Conservation (phyloP, 2,797 vertebrate species). For the Rhinichthys osculus region DNA sequence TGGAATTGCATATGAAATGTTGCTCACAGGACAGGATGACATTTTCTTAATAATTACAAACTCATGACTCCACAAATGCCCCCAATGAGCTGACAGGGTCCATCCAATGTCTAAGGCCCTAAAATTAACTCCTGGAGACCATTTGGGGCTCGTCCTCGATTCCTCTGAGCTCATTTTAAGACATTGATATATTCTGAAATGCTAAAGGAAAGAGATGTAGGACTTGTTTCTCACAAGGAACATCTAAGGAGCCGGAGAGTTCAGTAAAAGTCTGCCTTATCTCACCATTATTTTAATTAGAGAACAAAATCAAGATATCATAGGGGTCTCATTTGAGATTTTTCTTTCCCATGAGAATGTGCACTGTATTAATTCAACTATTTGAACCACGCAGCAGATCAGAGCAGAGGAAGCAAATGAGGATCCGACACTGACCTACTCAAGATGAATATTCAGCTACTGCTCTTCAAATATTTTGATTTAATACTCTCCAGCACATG, state of each 20-base stretch:
- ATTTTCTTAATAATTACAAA: neutral
- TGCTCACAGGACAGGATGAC: neutral
- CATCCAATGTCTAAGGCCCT: neutral
- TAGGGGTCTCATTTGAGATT: neutral
- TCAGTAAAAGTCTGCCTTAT: neutral
- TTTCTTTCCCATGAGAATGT: neutral
- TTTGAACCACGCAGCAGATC: neutral
- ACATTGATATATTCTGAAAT: neutral
- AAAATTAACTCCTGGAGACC: neutral
- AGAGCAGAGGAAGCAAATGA: slow-evolving; percentile 6
- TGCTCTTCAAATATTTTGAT: neutral
- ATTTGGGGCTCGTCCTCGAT: neutral
- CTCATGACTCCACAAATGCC: neutral
- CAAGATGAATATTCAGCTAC: neutral
- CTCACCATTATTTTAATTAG: neutral
- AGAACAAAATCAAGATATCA: neutral
- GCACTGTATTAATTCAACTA: neutral
- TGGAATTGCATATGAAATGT: neutral
- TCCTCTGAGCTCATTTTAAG: neutral
- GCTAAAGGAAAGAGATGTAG: neutral
- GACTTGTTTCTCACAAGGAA: neutral
- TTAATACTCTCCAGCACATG: neutral
- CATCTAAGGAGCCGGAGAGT: neutral
- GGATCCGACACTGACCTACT: slow-evolving; percentile 18
- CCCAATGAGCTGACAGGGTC: neutral